Evolutionary conservation across 2,113 vertebrate genomes (phyloP).

Genomic region (Phaethon lepturus): DNA sequence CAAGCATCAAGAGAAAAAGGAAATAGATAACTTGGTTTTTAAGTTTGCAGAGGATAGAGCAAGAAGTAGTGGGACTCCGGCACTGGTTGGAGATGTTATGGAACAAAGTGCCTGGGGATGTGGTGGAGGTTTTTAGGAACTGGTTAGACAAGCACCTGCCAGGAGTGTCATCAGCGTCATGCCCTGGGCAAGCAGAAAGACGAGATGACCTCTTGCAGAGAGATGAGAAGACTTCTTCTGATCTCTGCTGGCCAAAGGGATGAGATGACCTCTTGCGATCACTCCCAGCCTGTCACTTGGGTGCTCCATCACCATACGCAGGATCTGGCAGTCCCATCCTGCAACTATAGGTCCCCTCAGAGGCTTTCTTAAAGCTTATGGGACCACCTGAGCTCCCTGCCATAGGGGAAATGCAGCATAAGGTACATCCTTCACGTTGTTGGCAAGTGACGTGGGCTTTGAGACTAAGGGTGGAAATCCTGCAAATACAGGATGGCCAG

Average conservation of each 20-base stretch:
- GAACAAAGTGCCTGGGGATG: neutral
- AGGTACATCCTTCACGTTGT: neutral
- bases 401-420: rapidly evolving
- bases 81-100: neutral
- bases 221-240: neutral
- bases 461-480: neutral
- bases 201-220: neutral
- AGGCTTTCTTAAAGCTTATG: neutral
- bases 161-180: neutral
- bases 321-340: neutral
- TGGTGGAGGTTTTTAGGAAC: neutral
- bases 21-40: neutral
- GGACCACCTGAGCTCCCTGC: neutral
- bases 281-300: neutral
- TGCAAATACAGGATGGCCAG: neutral
- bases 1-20: neutral
- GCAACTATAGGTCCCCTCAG: neutral
- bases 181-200: neutral
- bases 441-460: rapidly evolving
- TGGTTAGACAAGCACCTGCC: neutral
- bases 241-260: neutral
- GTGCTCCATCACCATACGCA: rapidly evolving
- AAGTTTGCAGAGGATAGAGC: neutral
- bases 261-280: neutral
- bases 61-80: neutral